Conservation (phyloP, 2,888 invertebrate species). For the Habrosyne pyritoides region DNA sequence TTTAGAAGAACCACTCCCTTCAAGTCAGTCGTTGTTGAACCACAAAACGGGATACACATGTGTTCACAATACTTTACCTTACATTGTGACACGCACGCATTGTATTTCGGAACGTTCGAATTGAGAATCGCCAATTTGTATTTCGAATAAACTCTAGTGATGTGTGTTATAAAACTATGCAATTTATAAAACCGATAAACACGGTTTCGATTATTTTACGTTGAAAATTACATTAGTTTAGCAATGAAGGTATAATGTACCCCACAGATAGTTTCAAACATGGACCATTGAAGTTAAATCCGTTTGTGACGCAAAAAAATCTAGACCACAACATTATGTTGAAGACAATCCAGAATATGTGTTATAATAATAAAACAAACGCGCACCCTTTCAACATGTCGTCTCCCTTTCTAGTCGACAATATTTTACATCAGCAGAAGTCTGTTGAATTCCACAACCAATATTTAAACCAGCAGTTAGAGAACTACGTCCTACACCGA, state of each 20-base stretch:
- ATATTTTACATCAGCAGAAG: slow-evolving; percentile 84
- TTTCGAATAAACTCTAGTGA: slow-evolving; percentile 17
- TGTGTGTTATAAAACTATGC: slow-evolving; percentile 8
- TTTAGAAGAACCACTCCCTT: slow-evolving; percentile 70
- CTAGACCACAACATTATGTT: slow-evolving; percentile 77
- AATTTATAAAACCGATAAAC: not conserved
- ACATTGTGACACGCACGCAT: slow-evolving; percentile 7
- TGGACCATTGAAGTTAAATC: slow-evolving; percentile 72
- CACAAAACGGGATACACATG: slow-evolving; percentile 42
- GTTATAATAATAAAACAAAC: slow-evolving; percentile 68
- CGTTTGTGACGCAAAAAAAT: slow-evolving; percentile 53
- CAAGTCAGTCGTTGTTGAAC: slow-evolving; percentile 56
- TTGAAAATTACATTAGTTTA: slow-evolving; percentile 12
- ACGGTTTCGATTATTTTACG: slow-evolving; percentile 17
- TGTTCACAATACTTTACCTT: slow-evolving; percentile 15
- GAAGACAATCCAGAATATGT: slow-evolving; percentile 75
- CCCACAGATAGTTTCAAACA: slow-evolving; percentile 70
- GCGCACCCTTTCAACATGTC: slow-evolving; percentile 76
- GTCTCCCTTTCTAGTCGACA: slow-evolving; percentile 85
- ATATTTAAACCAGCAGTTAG: slow-evolving; percentile 81
- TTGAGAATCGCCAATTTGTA: slow-evolving; percentile 23
- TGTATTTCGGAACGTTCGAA: slow-evolving; percentile 10
- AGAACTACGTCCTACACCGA: slow-evolving; percentile 66
- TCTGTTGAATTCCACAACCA: slow-evolving; percentile 76
- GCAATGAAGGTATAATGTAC: slow-evolving; percentile 69